A percentile compares a stretch with the other conserved stretches of the same genome.
Evolutionary conservation across 2,113 vertebrate genomes (phyloP).

Genomic region (Argyrosomus japonicus): DNA sequence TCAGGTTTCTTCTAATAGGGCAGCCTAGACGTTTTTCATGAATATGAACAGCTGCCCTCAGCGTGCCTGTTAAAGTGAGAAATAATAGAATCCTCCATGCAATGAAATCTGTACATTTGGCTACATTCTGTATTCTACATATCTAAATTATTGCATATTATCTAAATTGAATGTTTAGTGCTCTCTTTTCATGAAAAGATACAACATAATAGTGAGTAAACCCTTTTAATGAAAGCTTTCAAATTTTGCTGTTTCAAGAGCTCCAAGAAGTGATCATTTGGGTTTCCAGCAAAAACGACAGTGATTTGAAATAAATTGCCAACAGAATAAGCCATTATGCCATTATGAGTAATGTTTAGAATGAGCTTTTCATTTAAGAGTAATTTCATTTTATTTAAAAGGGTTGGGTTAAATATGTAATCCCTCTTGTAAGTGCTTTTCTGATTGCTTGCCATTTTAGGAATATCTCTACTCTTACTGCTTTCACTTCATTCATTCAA

Average conservation of each 20-base stretch:
- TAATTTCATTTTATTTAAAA: conserved; percentile 11
- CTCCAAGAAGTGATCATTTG: background rate
- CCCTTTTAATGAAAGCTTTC: background rate
- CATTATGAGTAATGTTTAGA: background rate
- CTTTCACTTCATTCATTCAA: background rate
- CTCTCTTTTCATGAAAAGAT: background rate
- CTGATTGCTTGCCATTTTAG: conserved; percentile 46
- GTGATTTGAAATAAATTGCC: conserved; percentile 16
- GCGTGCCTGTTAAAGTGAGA: background rate
- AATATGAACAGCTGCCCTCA: background rate
- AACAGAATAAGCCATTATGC: background rate
- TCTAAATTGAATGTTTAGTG: background rate
- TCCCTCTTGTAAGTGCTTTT: conserved; percentile 10
- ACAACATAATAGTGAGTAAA: background rate
- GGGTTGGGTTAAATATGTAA: conserved; percentile 7
- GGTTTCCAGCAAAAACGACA: background rate
- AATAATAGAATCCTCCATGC: background rate
- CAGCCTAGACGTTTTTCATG: background rate
- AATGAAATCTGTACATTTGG: conserved; percentile 4
- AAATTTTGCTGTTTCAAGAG: background rate
- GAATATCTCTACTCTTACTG: no score
- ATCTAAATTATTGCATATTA: background rate
- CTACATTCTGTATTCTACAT: background rate
- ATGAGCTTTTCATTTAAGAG: conserved; percentile 8
- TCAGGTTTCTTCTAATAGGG: conserved; percentile 11